These are phyloP conservation scores for Drosophila cracens DNA, from an alignment of 2,888 invertebrate species.

Conservation along the genomic window DNA sequence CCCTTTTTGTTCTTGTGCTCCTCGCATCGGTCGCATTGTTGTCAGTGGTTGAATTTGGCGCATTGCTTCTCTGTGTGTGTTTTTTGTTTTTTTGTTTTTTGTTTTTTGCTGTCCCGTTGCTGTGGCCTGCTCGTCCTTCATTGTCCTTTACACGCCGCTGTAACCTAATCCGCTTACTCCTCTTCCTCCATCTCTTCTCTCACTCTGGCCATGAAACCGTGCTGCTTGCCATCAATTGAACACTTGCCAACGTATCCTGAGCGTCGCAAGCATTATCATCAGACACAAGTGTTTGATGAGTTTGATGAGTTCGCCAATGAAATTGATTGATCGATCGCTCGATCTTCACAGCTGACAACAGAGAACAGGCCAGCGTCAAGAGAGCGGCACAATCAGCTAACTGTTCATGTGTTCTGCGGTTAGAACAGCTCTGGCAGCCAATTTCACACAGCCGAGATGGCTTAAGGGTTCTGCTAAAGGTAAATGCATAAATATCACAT, in stretches of 20 bases:
- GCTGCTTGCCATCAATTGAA: slow-evolving; percentile 14
- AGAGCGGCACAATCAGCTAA: slow-evolving; percentile 1
- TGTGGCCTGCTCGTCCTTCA: slow-evolving; percentile 38
- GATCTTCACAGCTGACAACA: slow-evolving; percentile 33
- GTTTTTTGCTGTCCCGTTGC: not conserved
- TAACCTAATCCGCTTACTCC: slow-evolving; percentile 70
- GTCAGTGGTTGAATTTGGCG: slow-evolving; percentile 56
- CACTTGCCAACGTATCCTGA: slow-evolving; percentile 39
- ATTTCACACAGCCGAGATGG: not conserved
- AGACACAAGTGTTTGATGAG: slow-evolving; percentile 48
- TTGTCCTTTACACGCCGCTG: slow-evolving; percentile 71
- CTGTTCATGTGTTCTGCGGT: not conserved
- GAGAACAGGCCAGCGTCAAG: not conserved
- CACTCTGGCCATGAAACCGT: not conserved
- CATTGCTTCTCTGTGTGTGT: slow-evolving; percentile 39
- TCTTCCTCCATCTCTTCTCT: not conserved
- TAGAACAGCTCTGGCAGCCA: not conserved
- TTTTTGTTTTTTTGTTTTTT: not conserved
- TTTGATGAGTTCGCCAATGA: slow-evolving; percentile 6
- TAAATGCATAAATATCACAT: not conserved
- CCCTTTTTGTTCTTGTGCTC: slow-evolving; percentile 17
- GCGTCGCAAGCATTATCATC: slow-evolving; percentile 8
- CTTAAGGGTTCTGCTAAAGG: not conserved
- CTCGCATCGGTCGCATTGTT: slow-evolving; percentile 43
- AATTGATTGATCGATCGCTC: slow-evolving; percentile 46